Conservation (phyloP, 2,797 vertebrate genomes). For the Lepus townsendii region DNA sequence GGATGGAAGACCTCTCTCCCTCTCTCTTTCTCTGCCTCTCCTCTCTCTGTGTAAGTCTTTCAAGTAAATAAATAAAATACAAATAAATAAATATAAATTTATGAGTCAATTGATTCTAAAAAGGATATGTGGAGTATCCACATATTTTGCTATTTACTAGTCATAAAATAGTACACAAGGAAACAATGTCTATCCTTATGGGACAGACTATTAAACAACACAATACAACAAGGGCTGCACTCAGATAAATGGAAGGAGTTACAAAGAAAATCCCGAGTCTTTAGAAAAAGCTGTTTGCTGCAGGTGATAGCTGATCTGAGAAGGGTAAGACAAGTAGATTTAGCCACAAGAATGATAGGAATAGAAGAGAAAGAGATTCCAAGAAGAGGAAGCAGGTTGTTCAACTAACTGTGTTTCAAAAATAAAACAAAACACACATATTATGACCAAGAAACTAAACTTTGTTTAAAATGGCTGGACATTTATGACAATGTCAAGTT, state of each 20-base stretch:
- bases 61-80: no score
- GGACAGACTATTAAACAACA: background rate
- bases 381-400: background rate
- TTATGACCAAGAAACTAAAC: background rate
- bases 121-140: background rate
- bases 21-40: no score
- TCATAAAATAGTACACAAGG: background rate
- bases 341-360: background rate
- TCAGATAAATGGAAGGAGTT: background rate
- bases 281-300: constrained; percentile 3
- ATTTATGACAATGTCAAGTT: background rate
- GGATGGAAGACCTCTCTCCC: no score
- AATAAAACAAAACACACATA: background rate
- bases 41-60: no score
- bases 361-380: background rate
- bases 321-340: background rate
- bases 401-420: background rate
- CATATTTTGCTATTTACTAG: background rate
- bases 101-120: background rate
- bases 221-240: background rate
- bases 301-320: background rate
- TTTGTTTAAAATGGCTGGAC: background rate
- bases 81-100: background rate
- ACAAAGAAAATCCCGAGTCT: background rate
- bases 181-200: background rate